phyloP scores from a whole-genome alignment of 2,888 invertebrate species.

The Ormyrus rosae region DNA sequence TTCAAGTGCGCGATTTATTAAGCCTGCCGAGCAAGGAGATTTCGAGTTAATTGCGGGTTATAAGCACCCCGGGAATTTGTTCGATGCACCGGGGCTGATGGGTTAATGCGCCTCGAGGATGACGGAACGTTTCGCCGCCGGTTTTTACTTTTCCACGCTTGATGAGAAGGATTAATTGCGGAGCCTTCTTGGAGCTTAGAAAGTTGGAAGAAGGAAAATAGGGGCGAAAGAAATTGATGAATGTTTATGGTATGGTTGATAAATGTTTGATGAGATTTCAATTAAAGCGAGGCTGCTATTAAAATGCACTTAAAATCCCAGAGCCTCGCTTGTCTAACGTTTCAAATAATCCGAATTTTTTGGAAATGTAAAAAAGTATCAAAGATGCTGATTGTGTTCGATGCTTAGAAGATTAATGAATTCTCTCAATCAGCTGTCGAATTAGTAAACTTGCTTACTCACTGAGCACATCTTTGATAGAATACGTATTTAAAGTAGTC shows the following conservation, averaged over 20 bases:
- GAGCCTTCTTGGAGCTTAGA: background rate
- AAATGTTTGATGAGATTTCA: constrained; percentile 29
- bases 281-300: background rate
- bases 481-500: constrained; percentile 10
- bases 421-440: constrained; percentile 13
- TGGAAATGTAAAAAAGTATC: background rate
- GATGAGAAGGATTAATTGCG: constrained; percentile 25
- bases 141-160: background rate
- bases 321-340: background rate
- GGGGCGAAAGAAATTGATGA: background rate
- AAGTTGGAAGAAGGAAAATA: too few relatives aligned
- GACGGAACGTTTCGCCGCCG: constrained; percentile 1
- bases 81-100: background rate
- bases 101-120: constrained; percentile 5
- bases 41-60: constrained; percentile 25
- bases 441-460: constrained; percentile 17
- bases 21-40: background rate
- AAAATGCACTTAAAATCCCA: background rate
- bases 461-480: background rate
- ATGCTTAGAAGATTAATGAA: constrained; percentile 14
- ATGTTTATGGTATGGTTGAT: background rate
- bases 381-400: too few relatives aligned
- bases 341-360: background rate
- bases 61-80: background rate
- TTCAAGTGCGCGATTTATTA: background rate